A percentile compares a stretch with the other conserved stretches of the same genome.
Evolutionary conservation across 1,140 invertebrate genomes (phyloP).

Genomic region (Neodiprion virginianus): DNA sequence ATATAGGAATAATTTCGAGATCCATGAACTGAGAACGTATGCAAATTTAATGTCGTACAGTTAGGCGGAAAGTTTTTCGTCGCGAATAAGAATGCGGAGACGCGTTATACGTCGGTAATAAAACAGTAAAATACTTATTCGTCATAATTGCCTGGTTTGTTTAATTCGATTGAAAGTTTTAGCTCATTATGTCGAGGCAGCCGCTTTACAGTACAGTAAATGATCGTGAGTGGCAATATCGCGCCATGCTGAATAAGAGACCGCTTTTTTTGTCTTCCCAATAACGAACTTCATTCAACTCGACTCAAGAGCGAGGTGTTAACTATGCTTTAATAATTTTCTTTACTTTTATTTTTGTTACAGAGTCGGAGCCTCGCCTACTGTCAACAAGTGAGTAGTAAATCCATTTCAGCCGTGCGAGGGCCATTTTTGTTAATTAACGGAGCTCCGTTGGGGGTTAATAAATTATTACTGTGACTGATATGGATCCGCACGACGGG

Average conservation of each 20-base stretch:
- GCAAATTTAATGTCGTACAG: too few species aligned
- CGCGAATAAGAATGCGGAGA: too few species aligned
- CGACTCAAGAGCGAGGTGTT: background rate
- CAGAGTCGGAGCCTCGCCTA: conserved; percentile 37
- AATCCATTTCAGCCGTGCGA: background rate
- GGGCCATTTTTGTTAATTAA: background rate
- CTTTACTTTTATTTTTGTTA: conserved; percentile 33
- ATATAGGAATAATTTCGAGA: too few species aligned
- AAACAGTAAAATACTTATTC: background rate
- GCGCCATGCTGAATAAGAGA: conserved; percentile 11
- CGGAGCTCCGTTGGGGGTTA: background rate
- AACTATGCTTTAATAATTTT: conserved; percentile 10
- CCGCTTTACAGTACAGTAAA: background rate
- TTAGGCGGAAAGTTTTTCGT: too few species aligned
- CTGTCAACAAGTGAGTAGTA: conserved; percentile 46
- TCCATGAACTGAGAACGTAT: too few species aligned
- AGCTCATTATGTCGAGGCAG: background rate
- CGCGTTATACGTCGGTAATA: too few species aligned
- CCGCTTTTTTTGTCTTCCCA: conserved; percentile 16
- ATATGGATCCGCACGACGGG: background rate
- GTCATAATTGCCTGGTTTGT: background rate
- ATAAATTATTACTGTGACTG: background rate
- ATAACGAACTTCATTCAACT: conserved; percentile 10
- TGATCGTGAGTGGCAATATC: conserved; percentile 9
- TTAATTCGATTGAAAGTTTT: background rate